Evolutionary conservation across 1,140 invertebrate genomes (phyloP).

Genomic region (Acromyrmex heyeri): DNA sequence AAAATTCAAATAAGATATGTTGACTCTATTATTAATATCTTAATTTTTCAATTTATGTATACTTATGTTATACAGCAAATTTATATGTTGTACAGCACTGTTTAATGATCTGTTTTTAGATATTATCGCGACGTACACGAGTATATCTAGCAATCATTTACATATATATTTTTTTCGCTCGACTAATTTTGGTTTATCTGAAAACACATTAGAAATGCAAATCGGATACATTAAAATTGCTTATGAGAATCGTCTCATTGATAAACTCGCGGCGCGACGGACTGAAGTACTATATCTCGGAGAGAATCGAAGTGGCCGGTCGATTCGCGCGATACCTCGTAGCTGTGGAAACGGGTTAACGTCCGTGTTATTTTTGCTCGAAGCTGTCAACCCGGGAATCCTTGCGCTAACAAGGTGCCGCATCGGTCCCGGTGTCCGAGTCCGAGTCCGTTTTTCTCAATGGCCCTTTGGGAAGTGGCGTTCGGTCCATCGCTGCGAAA

Average conservation of each 20-base stretch:
- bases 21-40: not conserved
- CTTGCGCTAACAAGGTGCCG: conserved; percentile 86
- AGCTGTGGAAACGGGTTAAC: conserved; percentile 81
- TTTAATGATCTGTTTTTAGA: not conserved
- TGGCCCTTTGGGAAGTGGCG: conserved; percentile 80
- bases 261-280: not conserved
- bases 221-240: conserved; percentile 19
- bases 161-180: not conserved
- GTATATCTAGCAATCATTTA: not conserved
- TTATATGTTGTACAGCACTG: not conserved
- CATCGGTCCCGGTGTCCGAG: conserved; percentile 76
- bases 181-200: not conserved
- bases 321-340: conserved; percentile 50
- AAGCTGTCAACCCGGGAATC: conserved; percentile 82
- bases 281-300: not conserved
- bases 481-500: conserved; percentile 73
- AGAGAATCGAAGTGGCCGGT: conserved; percentile 46
- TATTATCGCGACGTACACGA: not conserved
- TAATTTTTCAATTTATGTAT: not conserved
- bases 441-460: conserved; percentile 82
- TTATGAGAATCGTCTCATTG: conserved; percentile 22
- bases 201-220: conserved; percentile 23
- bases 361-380: conserved; percentile 85
- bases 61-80: not conserved
- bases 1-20: not conserved